phyloP scores from a whole-genome alignment of 2,113 vertebrate genomes.

The Emydocephalus ijimae region DNA sequence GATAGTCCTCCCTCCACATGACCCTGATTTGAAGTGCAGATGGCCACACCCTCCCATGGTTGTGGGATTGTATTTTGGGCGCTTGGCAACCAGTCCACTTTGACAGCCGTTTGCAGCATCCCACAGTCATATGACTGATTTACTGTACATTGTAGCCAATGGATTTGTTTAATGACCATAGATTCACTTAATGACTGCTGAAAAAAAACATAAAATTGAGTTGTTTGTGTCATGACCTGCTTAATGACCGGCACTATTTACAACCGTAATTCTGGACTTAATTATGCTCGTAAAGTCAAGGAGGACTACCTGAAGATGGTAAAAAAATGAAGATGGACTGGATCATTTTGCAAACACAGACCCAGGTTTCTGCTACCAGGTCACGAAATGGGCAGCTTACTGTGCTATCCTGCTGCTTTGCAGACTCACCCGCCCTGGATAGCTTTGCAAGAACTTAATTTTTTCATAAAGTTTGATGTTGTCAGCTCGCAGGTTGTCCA shows the following conservation, averaged over 20 bases:
- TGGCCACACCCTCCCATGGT: neutral
- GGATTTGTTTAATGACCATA: too few relatives aligned
- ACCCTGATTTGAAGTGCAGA: neutral
- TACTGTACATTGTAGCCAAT: too few relatives aligned
- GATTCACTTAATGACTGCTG: too few relatives aligned
- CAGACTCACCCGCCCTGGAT: constrained; percentile 80
- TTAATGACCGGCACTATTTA: neutral
- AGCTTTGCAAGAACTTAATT: constrained; percentile 98
- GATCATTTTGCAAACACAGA: neutral
- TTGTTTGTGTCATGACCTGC: neutral
- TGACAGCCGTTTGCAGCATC: too few relatives aligned
- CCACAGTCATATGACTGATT: too few relatives aligned
- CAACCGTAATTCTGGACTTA: neutral
- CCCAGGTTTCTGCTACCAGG: neutral
- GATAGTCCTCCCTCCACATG: neutral
- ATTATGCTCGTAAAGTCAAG: neutral
- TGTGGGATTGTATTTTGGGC: neutral
- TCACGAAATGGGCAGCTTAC: neutral
- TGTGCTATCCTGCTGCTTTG: neutral
- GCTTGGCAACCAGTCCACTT: too few relatives aligned
- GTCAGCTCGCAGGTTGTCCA: constrained; percentile 93
- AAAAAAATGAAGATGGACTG: neutral
- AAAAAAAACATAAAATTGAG: neutral
- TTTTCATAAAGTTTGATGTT: constrained; percentile 98
- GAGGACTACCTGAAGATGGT: neutral